Evolutionary conservation across 2,797 vertebrate genomes (phyloP), one percentile per base, ranked within the genome.

Genomic region (Coregonus ussuriensis): DNA sequence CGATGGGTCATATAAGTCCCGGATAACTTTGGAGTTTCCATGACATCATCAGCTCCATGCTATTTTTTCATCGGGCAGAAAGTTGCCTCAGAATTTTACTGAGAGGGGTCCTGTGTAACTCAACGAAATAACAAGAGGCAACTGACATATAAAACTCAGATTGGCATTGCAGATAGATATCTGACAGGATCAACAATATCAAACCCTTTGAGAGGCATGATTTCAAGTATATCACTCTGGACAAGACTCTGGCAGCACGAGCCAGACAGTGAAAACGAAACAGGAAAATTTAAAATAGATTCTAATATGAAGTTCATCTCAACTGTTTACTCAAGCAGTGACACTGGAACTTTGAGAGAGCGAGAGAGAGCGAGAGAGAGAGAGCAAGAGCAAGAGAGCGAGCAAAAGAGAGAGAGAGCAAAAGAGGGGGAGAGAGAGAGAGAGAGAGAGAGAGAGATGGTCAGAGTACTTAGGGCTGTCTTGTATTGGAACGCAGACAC

Each of bases 301-400:
- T 74, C 74, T 77, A 86, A 84, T 63, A 4, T 80, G 62, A 31
- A 59, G 75, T 72, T 85, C 76, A 74, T 76, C 74, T 80, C 66
- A 81, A 81, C 71, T 83, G 82, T 87, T 91, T 89, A 82, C 76
- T 65, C 71, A 79, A 86, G 82, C 65, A 74, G 78, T 72, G 69
- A 90, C 16, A 15, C 31, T 37, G 62, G 62, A 37, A 18, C n/a
- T 15, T 52, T 33, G 63, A 66, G 29, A 33, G 29, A 66, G 29
- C 0, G 29, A 16, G 63, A 31, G 63, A 66, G 65, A 33, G 59
- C 0, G 16, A 7, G 4, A 29, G 3, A 33, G 33, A 54, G 25
- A 65, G 15, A 52, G 25, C 29, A 18, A 29, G 77, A 84, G 71
- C 67, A 72, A 72, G 78, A 52, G 71, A 80, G 81, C 70, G 53